Conservation (phyloP, 2,113 vertebrate genomes). For the Engraulis encrasicolus region DNA sequence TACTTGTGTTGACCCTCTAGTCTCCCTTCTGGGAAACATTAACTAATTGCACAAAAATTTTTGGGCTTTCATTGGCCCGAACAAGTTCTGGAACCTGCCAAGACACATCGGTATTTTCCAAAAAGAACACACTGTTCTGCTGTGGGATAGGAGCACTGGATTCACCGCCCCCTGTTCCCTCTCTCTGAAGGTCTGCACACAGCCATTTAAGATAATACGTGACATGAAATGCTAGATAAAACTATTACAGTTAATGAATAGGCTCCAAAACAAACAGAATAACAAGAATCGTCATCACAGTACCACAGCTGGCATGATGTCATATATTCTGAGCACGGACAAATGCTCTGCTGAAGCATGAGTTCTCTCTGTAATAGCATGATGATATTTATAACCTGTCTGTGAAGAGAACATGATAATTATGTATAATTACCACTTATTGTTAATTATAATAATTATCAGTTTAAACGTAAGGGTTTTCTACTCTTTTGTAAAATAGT, state of each 20-base stretch:
- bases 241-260: background rate
- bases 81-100: background rate
- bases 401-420: too few relatives aligned
- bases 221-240: background rate
- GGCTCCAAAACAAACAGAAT: background rate
- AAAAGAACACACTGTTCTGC: slow-evolving; percentile 8
- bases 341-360: too few relatives aligned
- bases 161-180: background rate
- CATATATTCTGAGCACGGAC: too few relatives aligned
- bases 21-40: background rate
- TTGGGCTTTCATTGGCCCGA: background rate
- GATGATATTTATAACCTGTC: too few relatives aligned
- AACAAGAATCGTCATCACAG: too few relatives aligned
- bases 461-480: too few relatives aligned
- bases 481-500: too few relatives aligned
- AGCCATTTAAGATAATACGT: background rate
- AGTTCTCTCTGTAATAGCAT: too few relatives aligned
- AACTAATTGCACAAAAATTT: background rate
- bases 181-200: background rate
- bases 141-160: background rate
- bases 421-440: too few relatives aligned
- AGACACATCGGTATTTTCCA: background rate
- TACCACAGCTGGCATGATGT: too few relatives aligned
- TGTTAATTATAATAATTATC: too few relatives aligned
- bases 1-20: background rate